Evolutionary conservation across 2,113 vertebrate genomes (phyloP).

Genomic region (Ailurus styani): DNA sequence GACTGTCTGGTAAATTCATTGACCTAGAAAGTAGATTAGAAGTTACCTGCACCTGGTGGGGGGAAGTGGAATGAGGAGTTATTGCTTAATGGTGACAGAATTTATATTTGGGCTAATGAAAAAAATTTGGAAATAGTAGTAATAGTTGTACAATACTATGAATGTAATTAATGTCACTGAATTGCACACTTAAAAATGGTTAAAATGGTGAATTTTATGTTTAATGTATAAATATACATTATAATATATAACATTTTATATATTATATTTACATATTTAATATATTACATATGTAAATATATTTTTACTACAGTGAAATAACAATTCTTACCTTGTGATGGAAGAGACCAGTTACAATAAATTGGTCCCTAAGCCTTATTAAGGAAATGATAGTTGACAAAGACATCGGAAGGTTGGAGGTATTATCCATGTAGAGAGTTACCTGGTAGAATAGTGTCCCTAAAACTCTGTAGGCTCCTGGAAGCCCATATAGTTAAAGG

Average conservation of each 20-base stretch:
- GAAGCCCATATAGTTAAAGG: not conserved
- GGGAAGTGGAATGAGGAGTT: not conserved
- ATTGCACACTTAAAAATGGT: not conserved
- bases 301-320: not conserved
- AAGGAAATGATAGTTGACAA: not conserved
- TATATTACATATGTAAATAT: not conserved
- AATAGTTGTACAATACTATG: not conserved
- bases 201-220: not conserved
- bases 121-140: not conserved
- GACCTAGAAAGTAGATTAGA: not conserved
- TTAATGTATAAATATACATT: not conserved
- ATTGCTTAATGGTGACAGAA: not conserved
- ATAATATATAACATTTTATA: not conserved
- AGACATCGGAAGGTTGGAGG: not conserved
- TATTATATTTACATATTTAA: not conserved
- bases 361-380: not conserved
- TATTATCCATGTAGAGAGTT: not conserved
- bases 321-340: not conserved
- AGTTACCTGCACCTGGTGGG: not conserved
- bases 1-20: not conserved
- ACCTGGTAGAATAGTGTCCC: not conserved
- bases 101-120: not conserved
- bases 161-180: not conserved
- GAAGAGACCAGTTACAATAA: not conserved
- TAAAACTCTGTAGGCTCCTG: not conserved